These are phyloP conservation scores for Oryzias dopingdopingensis DNA, from an alignment of 2,797 vertebrate genomes.

Conservation along the genomic window DNA sequence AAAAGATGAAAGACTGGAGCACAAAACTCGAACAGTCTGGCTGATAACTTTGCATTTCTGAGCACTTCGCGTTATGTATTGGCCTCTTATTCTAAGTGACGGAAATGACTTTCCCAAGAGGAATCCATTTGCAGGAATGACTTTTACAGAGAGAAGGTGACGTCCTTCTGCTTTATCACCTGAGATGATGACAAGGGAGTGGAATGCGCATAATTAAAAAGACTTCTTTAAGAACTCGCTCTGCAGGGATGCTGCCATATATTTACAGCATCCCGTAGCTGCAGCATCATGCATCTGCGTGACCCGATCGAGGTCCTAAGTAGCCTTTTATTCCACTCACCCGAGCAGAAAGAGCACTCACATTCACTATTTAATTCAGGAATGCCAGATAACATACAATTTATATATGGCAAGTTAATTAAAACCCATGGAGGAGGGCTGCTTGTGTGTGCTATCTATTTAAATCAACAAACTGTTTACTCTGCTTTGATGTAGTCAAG, in stretches of 20 bases:
- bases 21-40: constrained; percentile 60
- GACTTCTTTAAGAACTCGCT: constrained; percentile 4
- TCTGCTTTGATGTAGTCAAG: constrained; percentile 70
- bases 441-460: constrained; percentile 71
- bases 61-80: constrained; percentile 69
- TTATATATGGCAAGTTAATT: constrained; percentile 82
- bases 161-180: constrained; percentile 65
- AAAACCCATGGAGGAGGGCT: constrained; percentile 72
- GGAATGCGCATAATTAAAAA: constrained; percentile 70
- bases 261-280: constrained; percentile 35
- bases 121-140: constrained; percentile 67
- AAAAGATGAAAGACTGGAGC: constrained; percentile 58
- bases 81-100: constrained; percentile 72
- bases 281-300: constrained; percentile 53
- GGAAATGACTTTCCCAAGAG: constrained; percentile 69
- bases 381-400: constrained; percentile 77
- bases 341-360: constrained; percentile 71
- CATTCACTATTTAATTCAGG: constrained; percentile 72
- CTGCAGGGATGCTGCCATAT: constrained; percentile 28
- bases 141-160: constrained; percentile 50
- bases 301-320: constrained; percentile 58
- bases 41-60: constrained; percentile 69
- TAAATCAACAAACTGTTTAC: constrained; percentile 78
- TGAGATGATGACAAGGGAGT: constrained; percentile 52
- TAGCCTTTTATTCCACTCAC: constrained; percentile 71